Evolutionary conservation across 2,888 invertebrate species (phyloP).

Genomic region (Drosophila rubida): DNA sequence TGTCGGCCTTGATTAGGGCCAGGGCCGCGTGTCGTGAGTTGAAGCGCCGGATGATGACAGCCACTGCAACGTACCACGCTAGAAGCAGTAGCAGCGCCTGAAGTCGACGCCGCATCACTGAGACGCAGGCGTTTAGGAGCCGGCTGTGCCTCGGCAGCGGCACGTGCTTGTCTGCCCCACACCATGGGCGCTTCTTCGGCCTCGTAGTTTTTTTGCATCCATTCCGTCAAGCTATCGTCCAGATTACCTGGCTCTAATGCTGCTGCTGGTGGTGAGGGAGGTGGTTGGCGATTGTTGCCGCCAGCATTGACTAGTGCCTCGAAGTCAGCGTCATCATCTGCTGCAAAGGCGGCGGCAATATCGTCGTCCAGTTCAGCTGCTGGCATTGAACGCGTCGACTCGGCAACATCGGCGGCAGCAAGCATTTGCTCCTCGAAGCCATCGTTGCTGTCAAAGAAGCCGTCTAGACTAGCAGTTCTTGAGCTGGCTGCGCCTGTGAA

Average conservation of each 20-base stretch:
- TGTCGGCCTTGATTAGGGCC: constrained; percentile 93
- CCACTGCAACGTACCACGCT: constrained; percentile 69
- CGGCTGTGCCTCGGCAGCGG: constrained; percentile 38
- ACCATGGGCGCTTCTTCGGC: constrained; percentile 54
- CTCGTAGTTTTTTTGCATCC: constrained; percentile 46
- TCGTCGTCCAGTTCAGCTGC: constrained; percentile 52
- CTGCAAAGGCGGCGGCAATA: constrained; percentile 74
- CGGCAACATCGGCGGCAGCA: constrained; percentile 48
- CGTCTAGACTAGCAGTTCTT: constrained; percentile 45
- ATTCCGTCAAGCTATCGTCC: constrained; percentile 50
- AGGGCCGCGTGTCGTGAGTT: constrained; percentile 89
- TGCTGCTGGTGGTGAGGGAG: neutral
- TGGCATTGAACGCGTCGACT: constrained; percentile 15
- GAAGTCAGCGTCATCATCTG: constrained; percentile 71
- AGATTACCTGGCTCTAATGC: neutral
- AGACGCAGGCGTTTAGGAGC: constrained; percentile 38
- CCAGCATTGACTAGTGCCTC: constrained; percentile 54
- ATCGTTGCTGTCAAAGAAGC: constrained; percentile 81
- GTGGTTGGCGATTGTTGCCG: neutral
- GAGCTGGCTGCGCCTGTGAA: constrained; percentile 43
- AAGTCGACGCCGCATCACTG: neutral
- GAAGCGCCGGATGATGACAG: constrained; percentile 77
- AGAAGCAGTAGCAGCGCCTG: neutral
- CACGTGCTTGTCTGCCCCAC: constrained; percentile 60
- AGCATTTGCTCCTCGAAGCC: constrained; percentile 78